Percentiles rank a stretch among this genome's conserved stretches.
Conservation (phyloP, 2,888 invertebrate genomes). For the Spodoptera littoralis region DNA sequence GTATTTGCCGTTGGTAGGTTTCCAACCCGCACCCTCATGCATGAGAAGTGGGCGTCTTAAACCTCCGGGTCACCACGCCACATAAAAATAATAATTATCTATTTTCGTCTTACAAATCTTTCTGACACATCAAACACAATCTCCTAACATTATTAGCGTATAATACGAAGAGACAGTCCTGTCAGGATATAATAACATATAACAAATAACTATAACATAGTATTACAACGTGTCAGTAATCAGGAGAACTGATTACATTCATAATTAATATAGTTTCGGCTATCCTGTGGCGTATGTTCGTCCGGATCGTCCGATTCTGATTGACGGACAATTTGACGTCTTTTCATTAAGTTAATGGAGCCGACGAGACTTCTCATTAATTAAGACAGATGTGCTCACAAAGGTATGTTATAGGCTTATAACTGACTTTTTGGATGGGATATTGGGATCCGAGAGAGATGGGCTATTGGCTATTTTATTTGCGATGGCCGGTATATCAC, state of each 20-base stretch:
- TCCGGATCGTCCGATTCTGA: slow-evolving; percentile 62
- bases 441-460: slow-evolving; percentile 1
- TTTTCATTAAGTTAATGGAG: slow-evolving; percentile 72
- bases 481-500: too few relatives aligned
- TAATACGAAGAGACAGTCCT: slow-evolving; percentile 22
- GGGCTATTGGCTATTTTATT: neutral
- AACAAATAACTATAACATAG: slow-evolving; percentile 19
- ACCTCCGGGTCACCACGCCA: too few relatives aligned
- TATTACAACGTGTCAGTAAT: slow-evolving; percentile 46
- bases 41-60: too few relatives aligned
- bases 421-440: slow-evolving; percentile 1
- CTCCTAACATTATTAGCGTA: slow-evolving; percentile 1
- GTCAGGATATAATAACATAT: slow-evolving; percentile 16
- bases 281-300: slow-evolving; percentile 49
- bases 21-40: too few relatives aligned
- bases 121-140: slow-evolving; percentile 2
- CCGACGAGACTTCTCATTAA: slow-evolving; percentile 66
- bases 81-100: neutral
- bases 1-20: too few relatives aligned
- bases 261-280: slow-evolving; percentile 60
- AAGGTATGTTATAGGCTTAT: slow-evolving; percentile 38
- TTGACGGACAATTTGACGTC: slow-evolving; percentile 72
- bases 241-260: slow-evolving; percentile 45
- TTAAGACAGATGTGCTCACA: slow-evolving; percentile 66
- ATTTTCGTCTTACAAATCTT: neutral